Evolutionary conservation across 2,113 vertebrate species (phyloP).

Genomic region (Serilophus lunatus): DNA sequence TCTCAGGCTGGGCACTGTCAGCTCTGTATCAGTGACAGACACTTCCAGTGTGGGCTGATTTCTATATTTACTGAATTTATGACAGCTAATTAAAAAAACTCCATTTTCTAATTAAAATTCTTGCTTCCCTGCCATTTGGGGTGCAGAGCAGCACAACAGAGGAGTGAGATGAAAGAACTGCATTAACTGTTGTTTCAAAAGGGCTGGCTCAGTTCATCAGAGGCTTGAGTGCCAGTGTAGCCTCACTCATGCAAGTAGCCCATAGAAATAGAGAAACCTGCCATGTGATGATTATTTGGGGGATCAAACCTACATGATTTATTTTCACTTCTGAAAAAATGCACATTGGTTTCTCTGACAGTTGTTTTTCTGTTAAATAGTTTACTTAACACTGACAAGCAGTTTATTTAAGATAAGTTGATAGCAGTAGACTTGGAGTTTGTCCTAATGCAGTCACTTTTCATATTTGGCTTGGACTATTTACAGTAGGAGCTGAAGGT

Average conservation of each 20-base stretch:
- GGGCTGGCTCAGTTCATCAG: neutral
- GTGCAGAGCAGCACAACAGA: neutral
- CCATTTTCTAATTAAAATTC: neutral
- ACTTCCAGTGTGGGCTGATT: neutral
- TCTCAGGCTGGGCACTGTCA: neutral
- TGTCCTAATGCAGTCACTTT: neutral
- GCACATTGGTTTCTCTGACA: neutral
- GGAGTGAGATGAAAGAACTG: neutral
- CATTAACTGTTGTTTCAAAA: neutral
- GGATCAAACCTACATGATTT: neutral
- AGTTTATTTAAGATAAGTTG: conserved; percentile 25
- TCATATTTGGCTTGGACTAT: neutral
- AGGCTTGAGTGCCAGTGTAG: neutral
- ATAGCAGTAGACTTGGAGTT: neutral
- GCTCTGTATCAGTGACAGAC: neutral
- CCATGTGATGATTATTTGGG: neutral
- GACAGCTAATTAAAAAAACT: neutral
- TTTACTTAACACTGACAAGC: neutral
- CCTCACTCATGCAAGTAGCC: neutral
- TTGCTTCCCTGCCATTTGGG: neutral
- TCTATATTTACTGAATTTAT: neutral
- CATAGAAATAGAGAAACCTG: neutral
- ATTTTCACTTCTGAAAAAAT: neutral
- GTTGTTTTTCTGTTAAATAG: neutral
- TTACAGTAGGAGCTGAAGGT: neutral